A percentile compares a stretch with the other conserved stretches of the same genome.
These are phyloP conservation scores for Stictonetta naevosa DNA, from an alignment of 2,113 vertebrate genomes.

Conservation along the genomic window DNA sequence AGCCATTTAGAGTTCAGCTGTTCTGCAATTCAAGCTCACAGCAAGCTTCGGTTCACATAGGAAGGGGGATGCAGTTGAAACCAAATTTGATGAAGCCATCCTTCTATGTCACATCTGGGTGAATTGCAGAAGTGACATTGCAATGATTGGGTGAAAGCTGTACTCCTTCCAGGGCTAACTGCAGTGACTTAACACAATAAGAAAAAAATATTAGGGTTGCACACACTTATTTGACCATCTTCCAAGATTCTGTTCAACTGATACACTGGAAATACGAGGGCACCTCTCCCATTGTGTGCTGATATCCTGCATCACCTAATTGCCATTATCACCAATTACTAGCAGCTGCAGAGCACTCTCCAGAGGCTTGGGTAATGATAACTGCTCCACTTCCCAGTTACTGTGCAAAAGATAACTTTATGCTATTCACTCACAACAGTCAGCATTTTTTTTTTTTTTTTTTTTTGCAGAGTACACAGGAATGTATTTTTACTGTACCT, in stretches of 20 bases:
- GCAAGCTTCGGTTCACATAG: not conserved
- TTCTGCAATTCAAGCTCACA: not conserved
- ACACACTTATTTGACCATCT: not conserved
- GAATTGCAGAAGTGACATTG: not conserved
- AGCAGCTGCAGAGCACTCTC: not conserved
- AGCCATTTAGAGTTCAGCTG: conserved; percentile 20
- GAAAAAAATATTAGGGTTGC: not conserved
- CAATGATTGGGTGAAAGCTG: not conserved
- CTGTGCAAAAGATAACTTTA: not conserved
- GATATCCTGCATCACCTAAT: not conserved
- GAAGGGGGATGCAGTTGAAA: not conserved
- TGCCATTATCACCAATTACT: not conserved
- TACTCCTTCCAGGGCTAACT: not conserved
- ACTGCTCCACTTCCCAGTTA: not conserved
- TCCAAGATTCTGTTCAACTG: not conserved
- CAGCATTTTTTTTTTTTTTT: not conserved
- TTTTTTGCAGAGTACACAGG: not conserved
- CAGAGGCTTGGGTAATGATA: not conserved
- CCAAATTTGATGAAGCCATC: not conserved
- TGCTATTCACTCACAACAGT: not conserved
- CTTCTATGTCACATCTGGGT: not conserved
- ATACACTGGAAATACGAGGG: not conserved
- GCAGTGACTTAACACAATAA: not conserved
- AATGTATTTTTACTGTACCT: conserved; percentile 72
- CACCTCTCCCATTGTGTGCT: not conserved